Conservation (phyloP, 2,113 vertebrate species). For the Merops nubicus region DNA sequence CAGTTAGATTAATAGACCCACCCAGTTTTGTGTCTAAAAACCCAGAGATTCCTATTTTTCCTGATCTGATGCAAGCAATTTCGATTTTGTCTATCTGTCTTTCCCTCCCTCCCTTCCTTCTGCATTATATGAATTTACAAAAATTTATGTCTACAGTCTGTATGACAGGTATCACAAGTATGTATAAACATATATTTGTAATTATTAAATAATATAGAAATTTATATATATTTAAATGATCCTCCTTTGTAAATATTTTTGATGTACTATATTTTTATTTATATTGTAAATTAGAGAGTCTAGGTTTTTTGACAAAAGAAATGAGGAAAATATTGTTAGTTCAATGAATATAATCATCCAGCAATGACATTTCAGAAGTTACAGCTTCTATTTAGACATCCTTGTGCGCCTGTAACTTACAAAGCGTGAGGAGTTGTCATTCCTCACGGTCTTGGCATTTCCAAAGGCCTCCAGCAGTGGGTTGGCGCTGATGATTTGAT, state of each 20-base stretch:
- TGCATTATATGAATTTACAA: background rate
- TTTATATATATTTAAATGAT: background rate
- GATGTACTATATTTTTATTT: background rate
- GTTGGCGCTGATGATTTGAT: conserved; percentile 80
- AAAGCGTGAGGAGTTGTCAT: conserved; percentile 79
- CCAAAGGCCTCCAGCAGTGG: conserved; percentile 77
- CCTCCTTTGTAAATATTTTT: background rate
- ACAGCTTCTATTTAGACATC: background rate
- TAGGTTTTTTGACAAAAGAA: background rate
- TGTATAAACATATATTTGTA: background rate
- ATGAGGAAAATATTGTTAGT: background rate
- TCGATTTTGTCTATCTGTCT: background rate
- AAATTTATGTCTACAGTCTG: background rate
- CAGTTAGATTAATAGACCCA: background rate
- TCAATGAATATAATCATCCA: background rate
- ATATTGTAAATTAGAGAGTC: background rate
- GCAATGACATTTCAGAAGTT: background rate
- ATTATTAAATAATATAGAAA: background rate
- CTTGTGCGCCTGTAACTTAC: conserved; percentile 40
- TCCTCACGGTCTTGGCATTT: conserved; percentile 77
- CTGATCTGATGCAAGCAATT: background rate
- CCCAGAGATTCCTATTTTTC: rapidly evolving
- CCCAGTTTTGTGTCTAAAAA: background rate
- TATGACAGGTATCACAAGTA: background rate
- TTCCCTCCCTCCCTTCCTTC: background rate